Conservation (phyloP, 2,888 invertebrate species). For the Trisateles emortualis region DNA sequence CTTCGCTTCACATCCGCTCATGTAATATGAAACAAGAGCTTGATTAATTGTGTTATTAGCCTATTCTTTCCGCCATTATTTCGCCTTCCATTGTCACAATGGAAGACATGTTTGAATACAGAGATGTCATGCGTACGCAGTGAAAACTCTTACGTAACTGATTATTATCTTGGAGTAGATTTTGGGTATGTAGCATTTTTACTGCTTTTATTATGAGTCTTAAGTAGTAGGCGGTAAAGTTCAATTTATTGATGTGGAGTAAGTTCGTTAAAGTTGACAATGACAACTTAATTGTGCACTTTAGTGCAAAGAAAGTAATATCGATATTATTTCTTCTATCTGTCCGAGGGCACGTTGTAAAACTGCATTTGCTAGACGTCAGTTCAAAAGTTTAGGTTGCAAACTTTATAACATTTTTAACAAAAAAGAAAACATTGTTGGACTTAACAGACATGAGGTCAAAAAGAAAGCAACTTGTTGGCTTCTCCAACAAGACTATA, state of each 20-base stretch:
- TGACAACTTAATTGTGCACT: constrained; percentile 11
- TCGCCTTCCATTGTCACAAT: constrained; percentile 54
- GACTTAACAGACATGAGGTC: too few species aligned
- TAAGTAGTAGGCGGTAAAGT: constrained; percentile 9
- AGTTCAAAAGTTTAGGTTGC: too few species aligned
- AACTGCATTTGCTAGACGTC: too few species aligned
- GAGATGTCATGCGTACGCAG: constrained; percentile 55
- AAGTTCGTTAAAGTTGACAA: constrained; percentile 6
- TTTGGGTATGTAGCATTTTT: constrained; percentile 20
- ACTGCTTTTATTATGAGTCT: constrained; percentile 3
- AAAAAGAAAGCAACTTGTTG: too few species aligned
- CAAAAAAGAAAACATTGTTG: too few species aligned
- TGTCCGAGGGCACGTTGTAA: too few species aligned
- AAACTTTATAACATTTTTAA: too few species aligned
- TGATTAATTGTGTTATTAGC: constrained; percentile 67
- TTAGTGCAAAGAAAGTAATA: constrained; percentile 13
- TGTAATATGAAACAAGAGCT: constrained; percentile 55
- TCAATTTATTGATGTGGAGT: constrained; percentile 3
- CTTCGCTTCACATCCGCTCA: constrained; percentile 64
- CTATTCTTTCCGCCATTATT: constrained; percentile 55
- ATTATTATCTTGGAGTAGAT: constrained; percentile 51
- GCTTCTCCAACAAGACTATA: too few species aligned
- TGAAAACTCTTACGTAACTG: constrained; percentile 70
- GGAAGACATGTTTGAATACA: constrained; percentile 43
- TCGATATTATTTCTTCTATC: neutral